phyloP scores from a whole-genome alignment of 2,113 vertebrate genomes.

The Myiopsitta monachus region DNA sequence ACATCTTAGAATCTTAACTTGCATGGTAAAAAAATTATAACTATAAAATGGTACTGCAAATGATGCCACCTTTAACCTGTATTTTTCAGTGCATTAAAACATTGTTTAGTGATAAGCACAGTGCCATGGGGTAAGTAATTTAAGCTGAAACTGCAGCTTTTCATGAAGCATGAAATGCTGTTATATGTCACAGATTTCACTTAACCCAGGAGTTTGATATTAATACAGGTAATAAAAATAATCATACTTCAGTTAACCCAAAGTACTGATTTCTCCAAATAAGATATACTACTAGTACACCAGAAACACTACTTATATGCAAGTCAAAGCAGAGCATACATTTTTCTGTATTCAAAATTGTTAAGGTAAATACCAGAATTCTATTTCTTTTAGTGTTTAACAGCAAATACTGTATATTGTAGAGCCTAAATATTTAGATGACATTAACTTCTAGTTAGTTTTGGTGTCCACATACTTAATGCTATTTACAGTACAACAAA shows the following conservation, averaged over 20 bases:
- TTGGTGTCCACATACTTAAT: slow-evolving; percentile 52
- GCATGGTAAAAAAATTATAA: slow-evolving; percentile 52
- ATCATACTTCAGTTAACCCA: slow-evolving; percentile 37
- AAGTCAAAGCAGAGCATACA: slow-evolving; percentile 52
- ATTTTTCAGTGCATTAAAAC: slow-evolving; percentile 58
- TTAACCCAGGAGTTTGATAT: slow-evolving; percentile 53
- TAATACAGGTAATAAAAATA: slow-evolving; percentile 47
- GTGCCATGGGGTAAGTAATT: slow-evolving; percentile 40
- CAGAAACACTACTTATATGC: slow-evolving; percentile 41
- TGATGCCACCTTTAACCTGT: slow-evolving; percentile 35
- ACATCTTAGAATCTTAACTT: slow-evolving; percentile 36
- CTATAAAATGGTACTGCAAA: slow-evolving; percentile 58
- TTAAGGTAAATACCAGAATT: slow-evolving; percentile 35
- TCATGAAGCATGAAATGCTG: slow-evolving; percentile 39
- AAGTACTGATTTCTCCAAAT: slow-evolving; percentile 44
- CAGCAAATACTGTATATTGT: slow-evolving; percentile 37
- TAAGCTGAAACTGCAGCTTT: slow-evolving; percentile 23
- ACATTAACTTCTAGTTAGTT: slow-evolving; percentile 56
- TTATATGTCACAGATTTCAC: slow-evolving; percentile 32
- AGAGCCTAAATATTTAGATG: slow-evolving; percentile 56
- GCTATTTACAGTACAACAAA: slow-evolving; percentile 62
- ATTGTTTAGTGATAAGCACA: slow-evolving; percentile 58
- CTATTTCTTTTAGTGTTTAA: slow-evolving; percentile 44
- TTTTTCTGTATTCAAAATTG: slow-evolving; percentile 40
- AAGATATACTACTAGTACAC: slow-evolving; percentile 19